Evolutionary conservation across 2,888 invertebrate species (phyloP), one percentile per base, ranked within the genome.

Genomic region (Ceramica pisi): DNA sequence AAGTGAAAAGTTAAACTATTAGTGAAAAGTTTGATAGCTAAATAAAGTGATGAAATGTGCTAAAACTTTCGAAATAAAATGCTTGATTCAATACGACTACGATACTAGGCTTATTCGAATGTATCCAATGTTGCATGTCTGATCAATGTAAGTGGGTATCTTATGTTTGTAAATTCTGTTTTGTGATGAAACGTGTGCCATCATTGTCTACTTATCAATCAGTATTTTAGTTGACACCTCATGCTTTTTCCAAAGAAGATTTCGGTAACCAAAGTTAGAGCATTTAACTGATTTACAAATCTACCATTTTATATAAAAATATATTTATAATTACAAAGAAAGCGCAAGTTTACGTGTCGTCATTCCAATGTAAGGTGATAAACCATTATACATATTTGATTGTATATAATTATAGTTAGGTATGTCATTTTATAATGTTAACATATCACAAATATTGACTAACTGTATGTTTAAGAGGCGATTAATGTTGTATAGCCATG

Each of bases 141-240:
- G 75, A 80, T 60, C 74, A 76, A 67, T 61, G n/a, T 74, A 76
- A 56, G 78, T 63, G 57, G 73, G 51, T 50, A 77, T 60, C 51
- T 56, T 66, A 48, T 66, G 46, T 51, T 41, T 46, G 41, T 57
- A 71, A 69, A 62, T 69, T 69, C 75, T 77, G 66, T 75, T 78
- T 82, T 67, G 86, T 86, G 85, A 88, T 87, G 71, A 82, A 79
- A 77, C 67, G 77, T 83, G 89, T 90, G 90, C 89, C 90, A 90
- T 90, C 78, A 61, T 59, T 63, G 31, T 55, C 68, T 67, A 69
- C 75, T 68, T 55, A 74, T 68, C 62, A 51, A 81, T 70, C 72
- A 78, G 64, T 77, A 81, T 86, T 78, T 82, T 82, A 80, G 61
- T 78, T 73, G 53, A 75, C 83, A 87, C 89, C 88, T 90, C 89